These are phyloP conservation scores for Tragopan temminckii DNA, from an alignment of 2,797 vertebrate species.

Conservation along the genomic window DNA sequence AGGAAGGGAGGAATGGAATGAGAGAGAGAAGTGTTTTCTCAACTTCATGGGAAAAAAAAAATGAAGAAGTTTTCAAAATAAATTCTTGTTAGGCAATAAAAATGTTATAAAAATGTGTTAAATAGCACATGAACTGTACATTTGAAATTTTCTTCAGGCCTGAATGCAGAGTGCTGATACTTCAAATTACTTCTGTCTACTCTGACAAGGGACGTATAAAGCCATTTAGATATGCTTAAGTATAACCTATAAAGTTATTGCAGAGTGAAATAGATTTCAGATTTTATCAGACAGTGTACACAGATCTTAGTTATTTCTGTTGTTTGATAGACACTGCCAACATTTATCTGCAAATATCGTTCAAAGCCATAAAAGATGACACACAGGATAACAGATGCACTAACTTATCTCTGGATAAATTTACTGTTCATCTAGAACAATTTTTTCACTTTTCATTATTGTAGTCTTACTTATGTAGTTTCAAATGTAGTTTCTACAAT, in stretches of 20 bases:
- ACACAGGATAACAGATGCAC: constrained; percentile 25
- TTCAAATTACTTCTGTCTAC: background rate
- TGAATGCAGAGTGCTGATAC: background rate
- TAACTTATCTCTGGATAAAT: constrained; percentile 4
- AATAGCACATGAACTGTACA: background rate
- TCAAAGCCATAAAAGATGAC: background rate
- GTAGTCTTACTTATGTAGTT: background rate
- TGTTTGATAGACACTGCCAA: background rate
- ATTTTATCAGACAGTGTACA: background rate
- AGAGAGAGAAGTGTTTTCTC: background rate
- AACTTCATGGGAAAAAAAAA: background rate
- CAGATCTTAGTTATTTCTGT: background rate
- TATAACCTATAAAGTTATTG: background rate
- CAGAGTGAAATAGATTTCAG: background rate
- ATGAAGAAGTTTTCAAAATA: background rate
- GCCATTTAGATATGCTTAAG: background rate
- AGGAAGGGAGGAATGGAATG: background rate
- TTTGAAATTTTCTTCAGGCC: background rate
- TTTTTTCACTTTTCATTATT: constrained; percentile 7
- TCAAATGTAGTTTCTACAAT: background rate
- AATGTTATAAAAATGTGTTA: background rate
- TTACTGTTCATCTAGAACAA: background rate
- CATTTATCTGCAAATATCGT: constrained; percentile 15
- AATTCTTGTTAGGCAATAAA: background rate
- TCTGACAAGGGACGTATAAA: background rate